These are phyloP conservation scores for Sylvia borin DNA, from an alignment of 2,797 vertebrate genomes.

Conservation along the genomic window DNA sequence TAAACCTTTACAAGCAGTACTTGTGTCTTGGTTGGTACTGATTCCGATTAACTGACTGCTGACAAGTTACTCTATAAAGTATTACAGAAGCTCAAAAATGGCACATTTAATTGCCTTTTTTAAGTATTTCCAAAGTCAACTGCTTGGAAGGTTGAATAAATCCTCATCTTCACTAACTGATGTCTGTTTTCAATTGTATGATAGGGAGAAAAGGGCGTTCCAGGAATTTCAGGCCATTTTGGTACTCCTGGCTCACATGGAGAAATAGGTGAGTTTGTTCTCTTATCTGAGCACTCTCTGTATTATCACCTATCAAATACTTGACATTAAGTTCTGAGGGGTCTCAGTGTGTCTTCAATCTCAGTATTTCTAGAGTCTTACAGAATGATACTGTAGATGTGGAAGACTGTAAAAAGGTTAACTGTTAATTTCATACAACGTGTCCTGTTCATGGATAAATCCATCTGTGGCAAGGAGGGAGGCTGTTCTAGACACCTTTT, in stretches of 20 bases:
- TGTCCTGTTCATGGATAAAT: not conserved
- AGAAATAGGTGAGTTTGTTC: slow-evolving; percentile 73
- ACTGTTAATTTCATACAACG: not conserved
- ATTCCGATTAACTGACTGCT: not conserved
- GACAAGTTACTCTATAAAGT: not conserved
- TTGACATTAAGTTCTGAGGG: not conserved
- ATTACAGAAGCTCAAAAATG: not conserved
- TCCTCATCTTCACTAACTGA: not conserved
- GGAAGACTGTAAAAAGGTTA: not conserved
- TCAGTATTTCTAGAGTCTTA: not conserved
- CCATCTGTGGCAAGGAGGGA: not conserved
- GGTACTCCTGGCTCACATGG: slow-evolving; percentile 81
- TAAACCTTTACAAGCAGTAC: not conserved
- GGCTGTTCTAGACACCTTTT: not conserved
- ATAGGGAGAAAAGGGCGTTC: slow-evolving; percentile 84
- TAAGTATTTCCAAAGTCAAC: not conserved
- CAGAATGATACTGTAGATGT: not conserved
- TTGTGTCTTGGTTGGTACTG: not conserved
- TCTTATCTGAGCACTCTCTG: not conserved
- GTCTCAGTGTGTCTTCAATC: not conserved
- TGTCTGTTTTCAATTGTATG: slow-evolving; percentile 1
- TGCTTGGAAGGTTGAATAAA: not conserved
- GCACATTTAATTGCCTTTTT: not conserved
- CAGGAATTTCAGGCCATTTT: slow-evolving; percentile 81
- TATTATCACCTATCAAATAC: not conserved